Evolutionary conservation across 2,113 vertebrate species (phyloP).

Genomic region (Ictalurus furcatus): DNA sequence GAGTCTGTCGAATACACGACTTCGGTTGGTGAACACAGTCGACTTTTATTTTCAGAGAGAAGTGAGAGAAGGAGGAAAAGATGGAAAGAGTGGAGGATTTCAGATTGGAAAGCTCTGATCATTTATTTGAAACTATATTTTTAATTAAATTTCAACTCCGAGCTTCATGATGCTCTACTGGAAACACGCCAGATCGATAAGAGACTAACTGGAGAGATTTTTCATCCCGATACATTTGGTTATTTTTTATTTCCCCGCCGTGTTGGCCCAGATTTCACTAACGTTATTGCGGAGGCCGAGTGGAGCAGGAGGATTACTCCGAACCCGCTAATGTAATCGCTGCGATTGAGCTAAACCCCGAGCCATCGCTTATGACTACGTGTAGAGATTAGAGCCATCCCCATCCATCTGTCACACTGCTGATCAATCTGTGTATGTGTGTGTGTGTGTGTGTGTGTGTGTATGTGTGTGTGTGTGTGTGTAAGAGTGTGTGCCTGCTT

Average conservation of each 20-base stretch:
- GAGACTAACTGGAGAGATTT: not conserved
- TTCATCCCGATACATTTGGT: conserved; percentile 1
- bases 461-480: conserved; percentile 13
- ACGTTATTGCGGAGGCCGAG: conserved; percentile 9
- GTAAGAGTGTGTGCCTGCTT: not conserved
- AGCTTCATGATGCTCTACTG: not conserved
- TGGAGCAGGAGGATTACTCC: conserved; percentile 46
- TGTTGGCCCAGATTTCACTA: conserved; percentile 8
- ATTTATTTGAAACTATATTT: not conserved
- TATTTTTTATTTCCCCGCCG: conserved; percentile 10
- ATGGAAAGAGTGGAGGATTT: not conserved
- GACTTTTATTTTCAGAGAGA: too few relatives aligned
- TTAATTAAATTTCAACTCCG: not conserved
- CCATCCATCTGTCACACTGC: conserved; percentile 53
- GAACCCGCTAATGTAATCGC: conserved; percentile 31
- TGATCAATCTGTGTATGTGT: conserved; percentile 15
- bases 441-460: conserved; percentile 36
- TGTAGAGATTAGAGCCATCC: conserved; percentile 54
- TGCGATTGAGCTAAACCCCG: conserved; percentile 51
- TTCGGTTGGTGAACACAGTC: not conserved
- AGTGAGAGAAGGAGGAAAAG: too few relatives aligned
- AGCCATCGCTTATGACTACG: conserved; percentile 47
- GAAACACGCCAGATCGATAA: not conserved
- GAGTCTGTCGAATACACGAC: not conserved
- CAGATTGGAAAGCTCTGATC: not conserved